Evolutionary conservation across 2,888 invertebrate genomes (phyloP).

Genomic region (Eristalis pertinax): DNA sequence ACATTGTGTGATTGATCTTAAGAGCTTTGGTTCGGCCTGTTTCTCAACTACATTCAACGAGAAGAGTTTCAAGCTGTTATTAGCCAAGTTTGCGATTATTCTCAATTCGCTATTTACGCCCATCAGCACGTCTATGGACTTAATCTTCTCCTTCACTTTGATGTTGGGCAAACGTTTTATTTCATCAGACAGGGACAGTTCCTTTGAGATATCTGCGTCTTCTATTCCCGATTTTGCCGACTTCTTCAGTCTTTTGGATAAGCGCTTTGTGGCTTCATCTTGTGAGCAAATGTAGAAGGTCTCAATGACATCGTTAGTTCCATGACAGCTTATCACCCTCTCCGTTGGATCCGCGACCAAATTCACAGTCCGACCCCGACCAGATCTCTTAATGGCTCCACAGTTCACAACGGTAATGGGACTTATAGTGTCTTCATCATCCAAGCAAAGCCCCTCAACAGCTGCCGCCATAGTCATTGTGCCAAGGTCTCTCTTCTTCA

Average conservation of each 20-base stretch:
- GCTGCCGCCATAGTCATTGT: constrained; percentile 82
- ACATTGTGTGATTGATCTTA: constrained; percentile 86
- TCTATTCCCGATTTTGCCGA: constrained; percentile 82
- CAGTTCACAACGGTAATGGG: constrained; percentile 89
- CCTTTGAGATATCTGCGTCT: constrained; percentile 78
- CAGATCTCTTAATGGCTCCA: constrained; percentile 90
- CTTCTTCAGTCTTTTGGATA: constrained; percentile 90
- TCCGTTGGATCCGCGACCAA: constrained; percentile 88
- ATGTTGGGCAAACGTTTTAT: constrained; percentile 86
- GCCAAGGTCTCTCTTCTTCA: constrained; percentile 83
- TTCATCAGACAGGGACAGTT: constrained; percentile 87
- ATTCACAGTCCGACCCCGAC: constrained; percentile 90
- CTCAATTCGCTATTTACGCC: constrained; percentile 89
- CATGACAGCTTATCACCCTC: constrained; percentile 90
- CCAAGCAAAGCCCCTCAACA: constrained; percentile 79
- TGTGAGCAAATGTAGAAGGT: constrained; percentile 90
- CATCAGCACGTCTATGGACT: constrained; percentile 86
- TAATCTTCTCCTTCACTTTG: constrained; percentile 86
- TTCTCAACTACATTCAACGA: constrained; percentile 81
- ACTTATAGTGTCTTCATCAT: constrained; percentile 81
- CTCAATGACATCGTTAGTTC: constrained; percentile 91
- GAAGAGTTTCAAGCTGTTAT: constrained; percentile 89
- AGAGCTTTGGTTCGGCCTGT: constrained; percentile 82
- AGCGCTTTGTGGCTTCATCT: constrained; percentile 87
- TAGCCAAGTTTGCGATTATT: constrained; percentile 85